Evolutionary conservation across 2,888 invertebrate species (phyloP), one percentile per base, ranked within the genome.

Genomic region (Theristus sp.): DNA sequence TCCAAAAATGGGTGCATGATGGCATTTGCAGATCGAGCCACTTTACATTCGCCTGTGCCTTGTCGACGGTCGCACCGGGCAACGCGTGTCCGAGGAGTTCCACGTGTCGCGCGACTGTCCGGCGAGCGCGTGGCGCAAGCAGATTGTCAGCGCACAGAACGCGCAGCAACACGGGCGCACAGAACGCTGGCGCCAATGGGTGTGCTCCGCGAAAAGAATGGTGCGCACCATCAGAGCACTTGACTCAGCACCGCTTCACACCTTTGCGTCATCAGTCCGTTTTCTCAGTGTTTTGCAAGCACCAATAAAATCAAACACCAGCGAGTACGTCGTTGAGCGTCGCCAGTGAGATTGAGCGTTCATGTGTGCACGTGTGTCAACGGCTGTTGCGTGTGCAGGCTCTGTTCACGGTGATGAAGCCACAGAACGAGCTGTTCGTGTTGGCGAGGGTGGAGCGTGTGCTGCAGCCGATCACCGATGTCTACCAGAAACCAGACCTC

Each of bases 361-460:
- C n/a, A n/a, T n/a, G n/a, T n/a, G n/a, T n/a, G n/a, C n/a, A n/a
- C n/a, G n/a, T n/a, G n/a, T n/a, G n/a, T n/a, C n/a, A n/a, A n/a
- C n/a, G n/a, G n/a, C n/a, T n/a, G 6, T 17, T 17, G 17, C 17
- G 38, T 38, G 6, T 38, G 6, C 81, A 90, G 83, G 89, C 85
- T n/a, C 79, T 91, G 63, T 81, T 93, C 70, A 89, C 86, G 68
- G 83, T 93, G 62, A 86, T 84, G 66, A 85, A 86, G 73, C 86
- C 89, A 1, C 87, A 89, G 76, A 82, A 88, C 10, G 91, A 93
- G 71, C 83, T 94, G 68, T 93, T 86, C 77, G 74, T 93, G 66
- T 89, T 93, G n/a, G 84, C 90, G 55, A 82, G 85, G 70, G 86
- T 94, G 64, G 93, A 94, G 72, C 93, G 93, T 76, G 85, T 93